Conservation (phyloP, 2,888 invertebrate genomes). For the Nemurella pictetii region DNA sequence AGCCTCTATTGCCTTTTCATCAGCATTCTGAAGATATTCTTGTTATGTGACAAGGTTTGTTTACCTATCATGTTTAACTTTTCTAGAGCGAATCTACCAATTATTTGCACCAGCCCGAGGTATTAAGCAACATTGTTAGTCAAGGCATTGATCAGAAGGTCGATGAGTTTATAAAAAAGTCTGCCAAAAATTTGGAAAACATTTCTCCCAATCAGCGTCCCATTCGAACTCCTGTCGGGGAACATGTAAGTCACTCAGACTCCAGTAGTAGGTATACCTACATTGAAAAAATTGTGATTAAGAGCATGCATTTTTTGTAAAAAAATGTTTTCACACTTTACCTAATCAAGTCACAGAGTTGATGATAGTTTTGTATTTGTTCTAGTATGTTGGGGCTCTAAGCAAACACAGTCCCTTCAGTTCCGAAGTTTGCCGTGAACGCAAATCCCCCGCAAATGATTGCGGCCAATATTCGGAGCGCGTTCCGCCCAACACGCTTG, state of each 20-base stretch:
- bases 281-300: no score
- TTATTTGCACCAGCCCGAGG: neutral
- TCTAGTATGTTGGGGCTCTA: neutral
- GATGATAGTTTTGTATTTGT: neutral
- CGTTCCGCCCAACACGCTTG: neutral
- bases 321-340: no score
- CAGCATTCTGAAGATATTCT: no score
- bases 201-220: neutral
- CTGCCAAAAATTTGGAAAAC: neutral
- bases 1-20: neutral
- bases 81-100: neutral
- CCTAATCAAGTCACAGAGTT: no score
- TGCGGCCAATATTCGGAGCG: neutral
- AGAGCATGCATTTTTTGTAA: no score
- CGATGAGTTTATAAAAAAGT: neutral
- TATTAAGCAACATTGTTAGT: neutral
- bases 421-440: neutral
- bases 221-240: neutral
- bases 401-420: neutral
- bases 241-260: neutral
- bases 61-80: no score
- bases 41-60: no score
- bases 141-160: neutral
- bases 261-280: no score
- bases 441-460: neutral